phyloP scores from a whole-genome alignment of 64 coral and sea anemone genomes.

The Actinia equina region DNA sequence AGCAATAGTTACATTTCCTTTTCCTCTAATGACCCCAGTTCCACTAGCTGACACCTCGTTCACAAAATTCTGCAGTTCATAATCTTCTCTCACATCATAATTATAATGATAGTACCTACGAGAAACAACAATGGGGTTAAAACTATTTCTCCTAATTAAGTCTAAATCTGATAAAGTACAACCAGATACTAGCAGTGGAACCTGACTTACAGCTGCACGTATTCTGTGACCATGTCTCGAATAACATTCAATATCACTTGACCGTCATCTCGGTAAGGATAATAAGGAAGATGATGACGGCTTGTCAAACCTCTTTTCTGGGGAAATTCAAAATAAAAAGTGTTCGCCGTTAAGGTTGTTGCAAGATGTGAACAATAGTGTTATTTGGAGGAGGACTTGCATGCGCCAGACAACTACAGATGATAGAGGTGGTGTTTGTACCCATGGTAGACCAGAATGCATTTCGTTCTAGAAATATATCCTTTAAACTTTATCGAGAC shows the following conservation, averaged over 20 bases:
- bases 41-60: constrained; percentile 29
- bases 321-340: background rate
- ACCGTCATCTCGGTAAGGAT: constrained; percentile 59
- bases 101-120: constrained; percentile 8
- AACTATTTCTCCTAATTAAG: no score
- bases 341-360: no score
- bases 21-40: background rate
- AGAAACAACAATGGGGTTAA: background rate
- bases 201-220: constrained; percentile 49
- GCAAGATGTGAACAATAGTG: no score
- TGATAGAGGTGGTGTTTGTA: no score
- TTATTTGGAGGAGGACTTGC: no score
- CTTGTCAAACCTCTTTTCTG: constrained; percentile 68
- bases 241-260: constrained; percentile 29
- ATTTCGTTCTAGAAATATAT: no score
- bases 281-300: constrained; percentile 35
- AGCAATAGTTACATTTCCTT: background rate
- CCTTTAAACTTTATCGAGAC: no score
- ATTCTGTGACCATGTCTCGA: constrained; percentile 34
- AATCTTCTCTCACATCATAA: background rate
- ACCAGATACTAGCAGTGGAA: no score
- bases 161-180: no score
- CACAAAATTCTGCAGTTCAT: constrained; percentile 17
- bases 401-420: no score
- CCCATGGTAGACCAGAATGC: no score